Evolutionary conservation across 2,113 vertebrate genomes (phyloP), one percentile per base, ranked within the genome.

Genomic region (Oplegnathus fasciatus): DNA sequence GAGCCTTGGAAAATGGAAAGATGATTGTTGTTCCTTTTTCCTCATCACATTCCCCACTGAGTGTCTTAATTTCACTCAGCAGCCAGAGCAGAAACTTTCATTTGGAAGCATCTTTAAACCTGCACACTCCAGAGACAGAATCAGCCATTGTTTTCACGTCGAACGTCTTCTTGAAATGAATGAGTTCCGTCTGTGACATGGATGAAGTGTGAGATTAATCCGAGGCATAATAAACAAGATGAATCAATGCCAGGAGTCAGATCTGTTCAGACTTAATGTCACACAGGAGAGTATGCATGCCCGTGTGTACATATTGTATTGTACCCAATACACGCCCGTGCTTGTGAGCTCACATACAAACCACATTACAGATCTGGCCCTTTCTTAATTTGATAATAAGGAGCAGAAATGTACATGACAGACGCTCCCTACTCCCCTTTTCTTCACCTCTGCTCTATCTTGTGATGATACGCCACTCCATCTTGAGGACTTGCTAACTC

Each of bases 191-290:
- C 71, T 69, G 61, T 78, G 73, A 91, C 62, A 78, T 82, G 83
- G 87, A 79, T 83, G 82, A 80, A 90, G 79, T 75, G 82, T 73
- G 76, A 88, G 84, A 91, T 86, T 88, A 87, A 93, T 89, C 72
- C 22, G 65, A 88, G 69, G 82, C 61, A 78, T 89, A 80, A 89
- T 82, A 88, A 84, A 88, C 65, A 9, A 84, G 78, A 82, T 68
- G 61, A 87, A 92, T 89, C 77, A 71, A 82, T 73, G 83, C 71
- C 86, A 82, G 81, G 82, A 86, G 74, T 90, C 83, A 71, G 74
- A 87, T 88, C 57, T 66, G 80, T 87, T 83, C 42, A 83, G 73
- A 69, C 30, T 58, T 66, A 78, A 75, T 84, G 84, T 73, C 64
- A 48, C 69, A 71, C 50, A 57, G 46, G 65, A 80, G 66, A 71